These are phyloP conservation scores for Acanthisitta chloris DNA, from an alignment of 2,113 vertebrate species.

Conservation along the genomic window DNA sequence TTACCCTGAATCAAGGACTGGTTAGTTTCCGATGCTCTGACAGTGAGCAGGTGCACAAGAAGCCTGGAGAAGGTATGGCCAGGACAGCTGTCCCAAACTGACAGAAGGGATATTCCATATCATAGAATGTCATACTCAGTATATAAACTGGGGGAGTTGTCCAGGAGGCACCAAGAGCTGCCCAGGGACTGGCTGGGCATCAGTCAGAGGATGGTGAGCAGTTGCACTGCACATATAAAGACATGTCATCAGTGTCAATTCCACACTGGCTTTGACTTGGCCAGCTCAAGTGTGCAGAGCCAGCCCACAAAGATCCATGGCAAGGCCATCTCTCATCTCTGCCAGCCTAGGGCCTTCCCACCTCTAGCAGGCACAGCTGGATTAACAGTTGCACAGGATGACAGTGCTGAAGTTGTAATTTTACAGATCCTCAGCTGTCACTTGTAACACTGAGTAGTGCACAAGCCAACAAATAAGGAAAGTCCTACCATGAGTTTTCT, in stretches of 20 bases:
- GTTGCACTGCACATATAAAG: background rate
- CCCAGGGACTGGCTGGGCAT: background rate
- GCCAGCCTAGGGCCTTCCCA: background rate
- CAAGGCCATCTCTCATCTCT: background rate
- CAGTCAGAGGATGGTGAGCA: background rate
- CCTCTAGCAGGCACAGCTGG: background rate
- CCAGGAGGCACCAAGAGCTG: too few relatives aligned
- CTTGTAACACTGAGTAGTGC: background rate
- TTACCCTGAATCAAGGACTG: background rate
- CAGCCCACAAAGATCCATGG: background rate
- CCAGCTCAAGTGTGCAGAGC: background rate
- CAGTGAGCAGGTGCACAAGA: background rate
- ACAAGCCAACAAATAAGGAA: background rate
- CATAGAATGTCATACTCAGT: background rate
- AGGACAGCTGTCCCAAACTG: background rate
- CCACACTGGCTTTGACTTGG: background rate
- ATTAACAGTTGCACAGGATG: background rate
- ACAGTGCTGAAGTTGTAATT: background rate
- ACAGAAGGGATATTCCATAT: background rate
- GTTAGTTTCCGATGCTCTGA: background rate
- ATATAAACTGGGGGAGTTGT: background rate
- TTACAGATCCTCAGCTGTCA: background rate
- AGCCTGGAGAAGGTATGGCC: background rate
- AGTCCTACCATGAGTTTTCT: background rate
- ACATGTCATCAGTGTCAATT: background rate